These are phyloP conservation scores for Diadromus collaris DNA, from an alignment of 2,888 invertebrate species.

Conservation along the genomic window DNA sequence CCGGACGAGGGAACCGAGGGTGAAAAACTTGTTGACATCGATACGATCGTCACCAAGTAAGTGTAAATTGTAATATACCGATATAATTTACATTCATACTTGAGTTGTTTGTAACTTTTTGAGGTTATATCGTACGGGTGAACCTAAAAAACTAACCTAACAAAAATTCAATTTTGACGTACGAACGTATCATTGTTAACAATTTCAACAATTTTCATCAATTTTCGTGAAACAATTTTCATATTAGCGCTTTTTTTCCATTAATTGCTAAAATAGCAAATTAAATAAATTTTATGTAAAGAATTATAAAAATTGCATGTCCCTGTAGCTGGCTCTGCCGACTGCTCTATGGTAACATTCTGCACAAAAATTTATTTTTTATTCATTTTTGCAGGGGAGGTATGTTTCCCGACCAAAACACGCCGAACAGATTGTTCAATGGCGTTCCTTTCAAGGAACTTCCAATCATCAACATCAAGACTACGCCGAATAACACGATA, in stretches of 20 bases:
- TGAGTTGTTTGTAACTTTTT: constrained; percentile 8
- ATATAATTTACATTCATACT: background rate
- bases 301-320: too few species aligned
- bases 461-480: constrained; percentile 91
- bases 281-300: constrained; percentile 1
- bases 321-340: too few species aligned
- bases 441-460: constrained; percentile 90
- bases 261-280: constrained; percentile 14
- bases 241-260: background rate
- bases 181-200: too few species aligned
- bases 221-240: too few species aligned
- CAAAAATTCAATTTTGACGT: too few species aligned
- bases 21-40: constrained; percentile 87
- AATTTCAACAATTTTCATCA: too few species aligned
- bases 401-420: constrained; percentile 87
- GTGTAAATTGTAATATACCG: constrained; percentile 63
- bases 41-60: constrained; percentile 84
- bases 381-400: constrained; percentile 82
- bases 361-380: background rate
- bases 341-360: background rate
- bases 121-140: too few species aligned
- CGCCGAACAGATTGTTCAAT: constrained; percentile 87
- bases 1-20: constrained; percentile 90
- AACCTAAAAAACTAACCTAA: too few species aligned
- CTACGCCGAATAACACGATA: constrained; percentile 94